A percentile compares a stretch with the other conserved stretches of the same genome.
These are phyloP conservation scores for Ploceus nigricollis DNA, from an alignment of 2,113 vertebrate genomes.

Conservation along the genomic window DNA sequence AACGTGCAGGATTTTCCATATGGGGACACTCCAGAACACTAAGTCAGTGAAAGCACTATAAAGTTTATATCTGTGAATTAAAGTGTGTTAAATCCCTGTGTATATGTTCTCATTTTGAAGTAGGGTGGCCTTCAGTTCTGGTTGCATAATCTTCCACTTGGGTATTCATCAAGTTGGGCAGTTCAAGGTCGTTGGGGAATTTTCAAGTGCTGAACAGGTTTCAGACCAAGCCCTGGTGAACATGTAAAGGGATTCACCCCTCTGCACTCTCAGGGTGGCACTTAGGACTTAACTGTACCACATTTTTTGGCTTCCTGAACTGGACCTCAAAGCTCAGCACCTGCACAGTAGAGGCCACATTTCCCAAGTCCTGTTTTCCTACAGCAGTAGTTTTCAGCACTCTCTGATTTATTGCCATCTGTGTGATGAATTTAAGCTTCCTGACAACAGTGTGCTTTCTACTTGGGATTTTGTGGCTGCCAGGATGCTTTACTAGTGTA, in stretches of 20 bases:
- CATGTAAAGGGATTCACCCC: neutral
- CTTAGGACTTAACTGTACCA: neutral
- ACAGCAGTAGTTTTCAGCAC: neutral
- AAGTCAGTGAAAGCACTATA: neutral
- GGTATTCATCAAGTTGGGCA: neutral
- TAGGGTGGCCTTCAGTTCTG: neutral
- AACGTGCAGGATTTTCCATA: neutral
- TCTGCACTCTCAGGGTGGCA: neutral
- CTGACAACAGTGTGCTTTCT: neutral
- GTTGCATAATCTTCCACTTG: neutral
- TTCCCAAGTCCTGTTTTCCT: neutral
- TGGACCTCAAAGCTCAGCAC: neutral
- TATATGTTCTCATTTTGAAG: conserved; percentile 30
- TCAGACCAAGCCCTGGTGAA: neutral
- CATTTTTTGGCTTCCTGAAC: neutral
- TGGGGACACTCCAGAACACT: neutral
- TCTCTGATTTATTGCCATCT: neutral
- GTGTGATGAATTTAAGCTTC: neutral
- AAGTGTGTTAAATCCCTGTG: conserved; percentile 36
- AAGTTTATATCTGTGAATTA: neutral
- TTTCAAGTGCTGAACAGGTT: neutral
- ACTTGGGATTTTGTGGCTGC: neutral
- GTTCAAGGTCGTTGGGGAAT: neutral
- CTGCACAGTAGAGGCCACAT: fast-evolving
- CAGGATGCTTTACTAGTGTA: neutral